Base-by-base conservation (phyloP, 2,888 invertebrate genomes). In the Drosophila buzzatii region DNA sequence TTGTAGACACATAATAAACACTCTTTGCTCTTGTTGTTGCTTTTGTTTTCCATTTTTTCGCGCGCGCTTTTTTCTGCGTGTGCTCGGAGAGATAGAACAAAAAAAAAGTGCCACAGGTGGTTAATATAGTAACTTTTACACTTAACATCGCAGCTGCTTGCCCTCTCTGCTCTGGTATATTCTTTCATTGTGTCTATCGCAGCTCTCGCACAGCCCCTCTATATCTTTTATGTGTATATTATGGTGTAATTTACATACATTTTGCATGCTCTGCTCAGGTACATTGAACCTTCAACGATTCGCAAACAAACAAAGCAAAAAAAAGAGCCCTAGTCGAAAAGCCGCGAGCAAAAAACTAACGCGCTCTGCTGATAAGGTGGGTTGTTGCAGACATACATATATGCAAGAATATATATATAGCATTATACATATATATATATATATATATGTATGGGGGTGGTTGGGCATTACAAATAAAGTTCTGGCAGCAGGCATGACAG, bases 211-310 rank as follows among this genome's bases (percentile, higher is more conserved):
- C 23, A 27, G 27, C 2, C 23, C 5, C 41, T 14, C 9, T 18
- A 20, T 51, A 52, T 55, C 59, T 47, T 31, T 10, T 44, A 44
- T 69, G 56, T 64, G 41, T 76, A 70, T 77, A 77, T 82, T 85
- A 72, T 87, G 74, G 71, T 82, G 87, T 79, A 84, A 85, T 85
- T 85, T 85, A 84, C 90, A 89, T 85, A 87, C 75, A 89, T 89
- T 87, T 85, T 81, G 82, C 82, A 89, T 85, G 90, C 76, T 89
- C 73, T 76, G 62, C 67, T 44, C 85, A 79, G 88, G 90, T 85
- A 79, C 85, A 85, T 85, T 85, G 85, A 85, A 85, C 85, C 85
- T 76, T 82, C 73, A 79, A 77, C 84, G 73, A 84, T 85, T 89
- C n/a, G 74, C 71, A 59, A 59, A 56, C 51, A 56, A 49, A 60